Evolutionary conservation across 1,140 invertebrate species (phyloP), one percentile per base, ranked within the genome.

Genomic region (Tetramorium simillimum): DNA sequence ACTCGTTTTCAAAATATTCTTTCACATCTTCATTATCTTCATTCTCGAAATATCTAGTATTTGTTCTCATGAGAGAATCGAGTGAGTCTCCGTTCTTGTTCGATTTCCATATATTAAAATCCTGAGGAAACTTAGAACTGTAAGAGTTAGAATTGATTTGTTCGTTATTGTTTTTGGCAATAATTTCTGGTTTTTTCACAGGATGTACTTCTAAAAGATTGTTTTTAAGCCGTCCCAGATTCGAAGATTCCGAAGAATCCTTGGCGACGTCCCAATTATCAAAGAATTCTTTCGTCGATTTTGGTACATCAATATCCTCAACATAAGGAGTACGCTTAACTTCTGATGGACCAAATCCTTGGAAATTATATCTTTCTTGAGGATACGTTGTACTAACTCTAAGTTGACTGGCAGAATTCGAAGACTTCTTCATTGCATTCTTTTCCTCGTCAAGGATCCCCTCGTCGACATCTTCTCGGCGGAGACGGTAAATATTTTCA

Each of bases 191-290:
- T 28, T 60, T 24, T 21, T 58, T 28, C 14, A 10, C 40, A 60
- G 80, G 24, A 60, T 72, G 37, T 51, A 40, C 2, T 46, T 72
- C 67, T 33, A 53, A 82, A 3, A 73, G n/a, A 60, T 73, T 46
- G 10, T 72, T 43, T 0, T 10, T 60, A 40, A 21, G 14, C 12
- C 33, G 65, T 60, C 2, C 16, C 14, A 21, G 5, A 73, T 46
- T 82, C 28, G 7, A 73, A 18, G 63, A 56, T 40, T 14, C 46
- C 12, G 16, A 65, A 6, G 63, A 58, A 69, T 82, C 21, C 24
- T 58, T 58, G 28, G 49, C 33, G 10, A 67, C 9, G 18, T 82
- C 67, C 49, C 37, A 72, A 82, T 82, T 60, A n/a, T 58, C 21
- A 2, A 33, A 58, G 1, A 82, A 28, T 6, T 46, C 40, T 14